Base-by-base conservation (phyloP, 2,113 vertebrate genomes). In the Isichthys henryi region DNA sequence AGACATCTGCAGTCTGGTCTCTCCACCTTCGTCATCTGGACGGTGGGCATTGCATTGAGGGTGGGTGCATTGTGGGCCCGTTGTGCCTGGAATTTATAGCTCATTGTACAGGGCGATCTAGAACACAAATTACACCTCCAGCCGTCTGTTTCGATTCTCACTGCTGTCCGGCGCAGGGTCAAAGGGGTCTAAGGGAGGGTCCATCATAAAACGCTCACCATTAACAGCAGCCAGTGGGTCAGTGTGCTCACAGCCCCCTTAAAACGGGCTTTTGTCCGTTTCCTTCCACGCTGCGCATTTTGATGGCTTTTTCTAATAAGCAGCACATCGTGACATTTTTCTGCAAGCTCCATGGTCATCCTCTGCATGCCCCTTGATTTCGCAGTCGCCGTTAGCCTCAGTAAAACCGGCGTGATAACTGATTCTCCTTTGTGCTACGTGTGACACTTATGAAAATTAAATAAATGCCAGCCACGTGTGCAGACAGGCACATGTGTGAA, bases 61-160 rank as follows among this genome's bases (percentile, higher is more conserved):
- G 56, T 3, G 48, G 56, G 0, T 3, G 39, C 17, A 39, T 23
- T 46, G 80, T 45, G 21, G 80, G 6, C 17, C 39, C 85, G 53
- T 53, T 87, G 46, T 87, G 83, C 90, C 89, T 89, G 89, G 80
- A 91, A 91, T 94, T 92, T 90, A 91, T 91, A 31, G 88, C 45
- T 90, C 77, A 91, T 90, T 92, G 90, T 92, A 49, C 56, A 21
- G 53, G 48, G 74, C 66, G 50, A 90, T 49, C 77, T 62, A 66
- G 45, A 62, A 90, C 50, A 89, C 89, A 86, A 86, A 91, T 88
- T 48, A 70, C 80, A 88, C 35, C 89, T 23, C 45, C n/a, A 43
- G 43, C 89, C 62, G n/a, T 70, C 88, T 83, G 35, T 27, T 35
- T 56, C 83, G n/a, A 50, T 35, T 13, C 13, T 52, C 85, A 35